Evolutionary conservation across 2,888 invertebrate species (phyloP), one percentile per base, ranked within the genome.

Genomic region (Plebejus argus): DNA sequence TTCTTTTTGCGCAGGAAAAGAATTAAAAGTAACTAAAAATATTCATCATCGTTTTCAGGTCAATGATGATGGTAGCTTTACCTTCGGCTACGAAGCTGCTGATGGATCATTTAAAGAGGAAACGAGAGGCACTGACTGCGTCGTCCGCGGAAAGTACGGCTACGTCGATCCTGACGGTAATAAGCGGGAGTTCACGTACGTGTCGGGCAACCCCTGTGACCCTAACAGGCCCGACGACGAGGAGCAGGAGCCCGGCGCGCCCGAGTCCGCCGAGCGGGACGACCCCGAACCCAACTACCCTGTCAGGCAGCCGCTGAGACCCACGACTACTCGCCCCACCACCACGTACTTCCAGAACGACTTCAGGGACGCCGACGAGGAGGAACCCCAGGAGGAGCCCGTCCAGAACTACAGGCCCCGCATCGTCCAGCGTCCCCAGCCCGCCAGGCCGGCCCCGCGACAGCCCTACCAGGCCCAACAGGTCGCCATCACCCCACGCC

Each of bases 51-150:
- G 72, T 77, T 89, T 91, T 12, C 88, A 94, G 93, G 95, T 96
- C 61, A 97, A 97, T 88, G 97, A 97, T 85, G 97, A 97, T 82
- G 97, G 97, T 78, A 97, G 97, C 78, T 97, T 97, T 90, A 97
- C 97, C 10, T 97, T 97, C 89, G 97, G 97, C 58, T 97, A 97
- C 90, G 97, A 97, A 90, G 96, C 97, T 1, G 97, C 97, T 15
- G 97, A 97, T 85, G 97, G 97, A 0, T 97, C 97, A 80, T 98
- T 97, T 94, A 97, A 97, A 86, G 97, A 98, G 86, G 97, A 98
- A 88, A 97, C 97, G 3, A 92, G 97, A 79, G 97, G 97, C 75
- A 96, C 97, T 0, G 97, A 98, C 90, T 98, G 97, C 88, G 97
- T 98, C 0, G 97, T 97, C 6, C 95, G 97, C 79, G 98, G 98